Conservation (phyloP, 2,113 vertebrate genomes). For the Cyanistes caeruleus region DNA sequence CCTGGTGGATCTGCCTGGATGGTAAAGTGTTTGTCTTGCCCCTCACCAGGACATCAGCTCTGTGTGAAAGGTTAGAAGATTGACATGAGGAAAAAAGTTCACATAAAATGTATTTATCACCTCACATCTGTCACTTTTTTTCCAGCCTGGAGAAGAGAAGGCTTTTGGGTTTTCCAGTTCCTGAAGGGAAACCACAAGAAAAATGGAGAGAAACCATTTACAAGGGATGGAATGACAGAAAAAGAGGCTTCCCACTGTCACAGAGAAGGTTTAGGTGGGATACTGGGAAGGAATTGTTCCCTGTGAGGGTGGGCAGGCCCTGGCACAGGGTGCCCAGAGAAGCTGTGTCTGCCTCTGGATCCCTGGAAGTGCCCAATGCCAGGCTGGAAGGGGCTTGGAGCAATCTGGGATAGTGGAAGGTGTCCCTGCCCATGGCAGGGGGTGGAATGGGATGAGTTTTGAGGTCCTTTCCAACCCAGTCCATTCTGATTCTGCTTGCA, state of each 20-base stretch:
- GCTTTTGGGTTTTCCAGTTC: neutral
- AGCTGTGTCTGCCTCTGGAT: neutral
- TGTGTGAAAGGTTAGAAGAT: neutral
- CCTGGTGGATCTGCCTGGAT: neutral
- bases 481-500: neutral
- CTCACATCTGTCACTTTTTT: neutral
- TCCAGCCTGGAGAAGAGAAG: neutral
- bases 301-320: rapidly evolving
- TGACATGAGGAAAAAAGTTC: too few species aligned
- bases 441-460: neutral
- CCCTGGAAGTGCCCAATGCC: rapidly evolving
- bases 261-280: neutral
- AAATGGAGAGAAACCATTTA: neutral
- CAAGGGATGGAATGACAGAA: neutral
- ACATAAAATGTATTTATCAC: neutral
- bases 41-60: neutral
- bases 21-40: neutral
- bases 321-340: neutral
- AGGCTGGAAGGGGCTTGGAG: neutral
- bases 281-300: neutral
- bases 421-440: neutral
- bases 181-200: neutral
- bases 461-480: neutral
- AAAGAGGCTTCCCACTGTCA: neutral
- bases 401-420: rapidly evolving